These are phyloP conservation scores for Talpa occidentalis DNA, from an alignment of 2,113 vertebrate species.

Conservation along the genomic window DNA sequence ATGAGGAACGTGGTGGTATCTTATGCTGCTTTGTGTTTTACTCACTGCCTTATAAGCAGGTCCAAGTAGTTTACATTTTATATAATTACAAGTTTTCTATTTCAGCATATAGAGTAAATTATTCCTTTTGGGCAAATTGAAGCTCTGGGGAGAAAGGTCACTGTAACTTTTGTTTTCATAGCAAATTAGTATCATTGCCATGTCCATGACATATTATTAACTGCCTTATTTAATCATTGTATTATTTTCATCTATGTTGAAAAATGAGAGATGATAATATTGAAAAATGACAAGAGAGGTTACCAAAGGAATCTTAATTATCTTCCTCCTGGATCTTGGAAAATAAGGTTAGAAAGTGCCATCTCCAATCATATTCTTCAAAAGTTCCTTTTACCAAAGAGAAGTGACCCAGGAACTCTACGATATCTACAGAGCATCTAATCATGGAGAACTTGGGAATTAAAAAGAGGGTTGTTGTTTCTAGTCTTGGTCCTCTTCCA, in stretches of 20 bases:
- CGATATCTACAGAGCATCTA: not conserved
- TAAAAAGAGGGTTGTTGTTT: not conserved
- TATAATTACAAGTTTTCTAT: not conserved
- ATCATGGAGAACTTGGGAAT: not conserved
- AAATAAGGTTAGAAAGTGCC: not conserved
- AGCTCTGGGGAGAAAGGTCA: not conserved
- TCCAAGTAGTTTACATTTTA: not conserved
- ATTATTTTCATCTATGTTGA: not conserved
- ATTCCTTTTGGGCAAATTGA: slow-evolving; percentile 16
- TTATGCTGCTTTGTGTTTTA: not conserved
- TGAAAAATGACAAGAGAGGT: not conserved
- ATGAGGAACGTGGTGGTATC: not conserved
- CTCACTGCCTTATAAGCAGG: not conserved
- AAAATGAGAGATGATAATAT: not conserved
- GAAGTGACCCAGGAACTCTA: not conserved
- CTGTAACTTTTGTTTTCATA: slow-evolving; percentile 6
- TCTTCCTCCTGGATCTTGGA: not conserved
- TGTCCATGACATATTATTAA: slow-evolving; percentile 10
- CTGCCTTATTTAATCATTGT: not conserved
- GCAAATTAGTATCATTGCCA: not conserved
- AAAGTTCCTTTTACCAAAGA: not conserved
- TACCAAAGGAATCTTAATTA: not conserved
- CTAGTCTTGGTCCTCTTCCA: not conserved
- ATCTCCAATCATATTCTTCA: not conserved
- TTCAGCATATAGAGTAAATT: not conserved